A percentile compares a stretch with the other conserved stretches of the same genome.
phyloP scores from a whole-genome alignment of 2,797 vertebrate genomes.

The Sebastes glaucus region DNA sequence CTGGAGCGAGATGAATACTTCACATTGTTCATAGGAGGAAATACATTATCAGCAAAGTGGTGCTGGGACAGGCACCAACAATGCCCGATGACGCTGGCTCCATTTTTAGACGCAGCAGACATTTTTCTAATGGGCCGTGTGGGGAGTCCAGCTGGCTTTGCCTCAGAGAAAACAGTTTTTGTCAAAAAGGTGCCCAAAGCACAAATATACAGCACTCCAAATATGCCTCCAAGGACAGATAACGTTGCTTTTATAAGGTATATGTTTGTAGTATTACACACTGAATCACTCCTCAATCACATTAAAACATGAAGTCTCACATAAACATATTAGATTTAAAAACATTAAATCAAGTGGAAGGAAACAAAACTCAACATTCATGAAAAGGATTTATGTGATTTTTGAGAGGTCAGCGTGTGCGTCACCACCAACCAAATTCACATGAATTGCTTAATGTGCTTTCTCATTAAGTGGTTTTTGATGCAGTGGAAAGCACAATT shows the following conservation, averaged over 20 bases:
- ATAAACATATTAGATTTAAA: not conserved
- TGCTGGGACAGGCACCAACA: not conserved
- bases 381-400: not conserved
- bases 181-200: not conserved
- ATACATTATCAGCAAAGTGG: conserved; percentile 22
- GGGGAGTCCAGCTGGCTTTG: conserved; percentile 18
- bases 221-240: not conserved
- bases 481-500: not conserved
- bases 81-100: conserved; percentile 18
- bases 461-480: not conserved
- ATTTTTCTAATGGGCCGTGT: not conserved
- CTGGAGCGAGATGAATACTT: not conserved
- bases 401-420: not conserved
- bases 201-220: not conserved
- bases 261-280: not conserved
- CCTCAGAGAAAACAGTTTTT: not conserved
- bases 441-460: not conserved
- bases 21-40: not conserved
- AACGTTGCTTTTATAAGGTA: not conserved
- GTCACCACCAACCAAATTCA: not conserved
- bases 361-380: not conserved
- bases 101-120: conserved; percentile 27
- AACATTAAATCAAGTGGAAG: not conserved
- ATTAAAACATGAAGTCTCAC: not conserved
- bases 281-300: not conserved